These are phyloP conservation scores for Neelides sp. DNA, from an alignment of 1,140 invertebrate genomes.

Conservation along the genomic window DNA sequence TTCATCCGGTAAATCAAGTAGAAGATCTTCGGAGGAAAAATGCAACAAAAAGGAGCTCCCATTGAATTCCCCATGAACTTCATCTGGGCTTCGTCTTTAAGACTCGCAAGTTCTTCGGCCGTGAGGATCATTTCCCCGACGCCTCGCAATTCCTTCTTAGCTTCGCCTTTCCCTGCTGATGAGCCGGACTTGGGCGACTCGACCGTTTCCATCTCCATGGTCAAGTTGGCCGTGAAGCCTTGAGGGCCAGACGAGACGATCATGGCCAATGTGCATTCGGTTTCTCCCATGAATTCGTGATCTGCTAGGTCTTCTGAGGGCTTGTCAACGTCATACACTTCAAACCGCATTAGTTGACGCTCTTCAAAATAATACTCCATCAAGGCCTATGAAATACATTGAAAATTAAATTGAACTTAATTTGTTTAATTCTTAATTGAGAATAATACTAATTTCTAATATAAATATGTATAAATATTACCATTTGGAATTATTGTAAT, in stretches of 20 bases:
- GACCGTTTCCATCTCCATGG: conserved; percentile 33
- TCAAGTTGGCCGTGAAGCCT: conserved; percentile 10
- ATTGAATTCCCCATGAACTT: conserved; percentile 22
- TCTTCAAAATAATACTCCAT: conserved; percentile 40
- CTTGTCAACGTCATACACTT: conserved; percentile 46
- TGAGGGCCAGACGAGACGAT: conserved; percentile 35
- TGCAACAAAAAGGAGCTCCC: conserved; percentile 14
- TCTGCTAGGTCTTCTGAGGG: conserved; percentile 38
- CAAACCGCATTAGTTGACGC: conserved; percentile 41
- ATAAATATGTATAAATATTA: no score
- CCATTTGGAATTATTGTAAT: no score
- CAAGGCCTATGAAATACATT: conserved; percentile 14
- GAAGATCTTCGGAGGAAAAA: conserved; percentile 34
- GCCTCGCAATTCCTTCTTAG: conserved; percentile 24
- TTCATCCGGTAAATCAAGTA: conserved; percentile 42
- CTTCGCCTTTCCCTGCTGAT: conserved; percentile 31
- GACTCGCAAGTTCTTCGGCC: conserved; percentile 42
- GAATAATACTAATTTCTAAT: no score
- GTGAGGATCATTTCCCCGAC: conserved; percentile 37
- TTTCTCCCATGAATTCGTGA: conserved; percentile 46
- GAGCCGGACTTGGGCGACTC: conserved; percentile 32
- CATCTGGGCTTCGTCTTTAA: conserved; percentile 42
- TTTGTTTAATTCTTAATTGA: no score
- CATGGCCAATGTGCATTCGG: conserved; percentile 40
- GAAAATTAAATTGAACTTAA: no score